Evolutionary conservation across 92 coral and sea anemone species (phyloP).

Genomic region (Porites rus): DNA sequence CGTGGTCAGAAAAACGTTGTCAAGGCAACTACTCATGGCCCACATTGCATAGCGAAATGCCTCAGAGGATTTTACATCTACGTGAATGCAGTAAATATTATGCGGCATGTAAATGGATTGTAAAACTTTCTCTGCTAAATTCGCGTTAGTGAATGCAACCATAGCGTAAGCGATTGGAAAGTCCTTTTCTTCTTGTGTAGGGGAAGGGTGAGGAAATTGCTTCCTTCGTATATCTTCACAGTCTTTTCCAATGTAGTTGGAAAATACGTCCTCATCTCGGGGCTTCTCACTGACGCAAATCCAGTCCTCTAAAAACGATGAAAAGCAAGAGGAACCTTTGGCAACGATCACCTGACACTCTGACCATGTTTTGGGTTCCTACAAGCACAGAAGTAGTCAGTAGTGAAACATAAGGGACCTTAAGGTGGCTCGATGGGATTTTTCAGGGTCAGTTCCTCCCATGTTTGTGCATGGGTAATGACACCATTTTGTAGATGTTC

Average conservation of each 20-base stretch:
- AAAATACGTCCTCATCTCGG: conserved; percentile 7
- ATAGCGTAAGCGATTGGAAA: conserved; percentile 40
- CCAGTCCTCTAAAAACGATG: conserved; percentile 4
- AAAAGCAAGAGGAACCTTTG: background rate
- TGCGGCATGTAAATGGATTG: conserved; percentile 29
- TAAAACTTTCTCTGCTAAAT: conserved; percentile 31
- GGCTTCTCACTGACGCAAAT: conserved; percentile 19
- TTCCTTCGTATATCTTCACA: background rate
- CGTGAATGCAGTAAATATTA: conserved; percentile 37
- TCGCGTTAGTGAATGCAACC: conserved; percentile 16
- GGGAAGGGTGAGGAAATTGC: conserved; percentile 15
- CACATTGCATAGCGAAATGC: conserved; percentile 21
- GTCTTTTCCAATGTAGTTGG: conserved; percentile 7
- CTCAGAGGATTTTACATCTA: conserved; percentile 28
- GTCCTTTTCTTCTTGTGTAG: conserved; percentile 16
- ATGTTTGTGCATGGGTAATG: no score
- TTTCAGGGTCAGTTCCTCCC: no score
- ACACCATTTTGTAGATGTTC: no score
- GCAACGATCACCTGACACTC: conserved; percentile 5
- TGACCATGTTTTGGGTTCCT: conserved; percentile 31
- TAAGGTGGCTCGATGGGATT: no score
- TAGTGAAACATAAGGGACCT: no score
- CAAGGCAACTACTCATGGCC: conserved; percentile 29
- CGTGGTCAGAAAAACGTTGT: conserved; percentile 37
- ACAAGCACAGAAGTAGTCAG: background rate